Evolutionary conservation across 2,888 invertebrate species (phyloP).

Genomic region (Notocelia uddmanniana): DNA sequence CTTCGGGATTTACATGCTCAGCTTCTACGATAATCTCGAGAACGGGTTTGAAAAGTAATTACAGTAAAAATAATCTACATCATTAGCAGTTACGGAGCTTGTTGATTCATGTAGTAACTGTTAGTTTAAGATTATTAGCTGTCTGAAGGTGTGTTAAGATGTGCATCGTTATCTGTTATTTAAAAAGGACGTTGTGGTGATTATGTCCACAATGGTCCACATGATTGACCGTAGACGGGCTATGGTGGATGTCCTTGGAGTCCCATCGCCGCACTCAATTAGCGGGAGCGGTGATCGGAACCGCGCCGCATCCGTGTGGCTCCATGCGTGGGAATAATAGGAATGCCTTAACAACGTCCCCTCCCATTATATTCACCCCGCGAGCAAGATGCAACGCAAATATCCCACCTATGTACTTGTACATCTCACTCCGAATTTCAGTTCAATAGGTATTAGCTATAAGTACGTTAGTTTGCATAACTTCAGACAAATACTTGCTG

Average conservation of each 20-base stretch:
- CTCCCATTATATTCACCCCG: conserved; percentile 63
- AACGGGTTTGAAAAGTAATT: conserved; percentile 30
- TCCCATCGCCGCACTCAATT: conserved; percentile 69
- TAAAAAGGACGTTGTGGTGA: neutral
- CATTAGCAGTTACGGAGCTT: conserved; percentile 6
- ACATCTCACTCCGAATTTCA: conserved; percentile 1
- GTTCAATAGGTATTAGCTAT: neutral
- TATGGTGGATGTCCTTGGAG: conserved; percentile 61
- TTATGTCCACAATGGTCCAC: neutral
- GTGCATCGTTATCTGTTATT: neutral
- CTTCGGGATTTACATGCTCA: conserved; percentile 35
- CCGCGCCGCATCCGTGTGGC: conserved; percentile 72
- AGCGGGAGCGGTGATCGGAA: conserved; percentile 80
- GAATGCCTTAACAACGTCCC: conserved; percentile 66
- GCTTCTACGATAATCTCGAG: conserved; percentile 20
- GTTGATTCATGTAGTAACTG: conserved; percentile 1
- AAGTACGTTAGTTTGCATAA: neutral
- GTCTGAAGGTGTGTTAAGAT: conserved; percentile 1
- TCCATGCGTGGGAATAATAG: conserved; percentile 63
- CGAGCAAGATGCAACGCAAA: conserved; percentile 52
- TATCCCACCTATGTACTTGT: conserved; percentile 14
- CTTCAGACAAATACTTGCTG: neutral
- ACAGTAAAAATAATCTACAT: conserved; percentile 21
- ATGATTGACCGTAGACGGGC: conserved; percentile 6
- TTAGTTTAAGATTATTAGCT: neutral